phyloP scores from a whole-genome alignment of 1,140 invertebrate species.

The Cephus cinctus region DNA sequence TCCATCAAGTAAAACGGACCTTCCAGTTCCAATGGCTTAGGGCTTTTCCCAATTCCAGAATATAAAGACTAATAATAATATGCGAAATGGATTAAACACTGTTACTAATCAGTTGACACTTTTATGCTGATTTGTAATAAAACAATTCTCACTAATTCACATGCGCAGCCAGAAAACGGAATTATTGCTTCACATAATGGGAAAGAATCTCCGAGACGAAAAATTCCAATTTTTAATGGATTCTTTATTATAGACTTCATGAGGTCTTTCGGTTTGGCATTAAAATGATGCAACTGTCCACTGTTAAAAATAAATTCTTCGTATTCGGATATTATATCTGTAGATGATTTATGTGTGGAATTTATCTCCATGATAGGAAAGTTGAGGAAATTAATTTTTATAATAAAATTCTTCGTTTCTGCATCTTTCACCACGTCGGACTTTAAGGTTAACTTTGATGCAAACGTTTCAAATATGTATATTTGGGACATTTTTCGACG shows the following conservation, averaged over 20 bases:
- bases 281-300: slow-evolving; percentile 9
- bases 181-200: slow-evolving; percentile 12
- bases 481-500: slow-evolving; percentile 1
- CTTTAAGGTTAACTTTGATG: slow-evolving; percentile 1
- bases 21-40: slow-evolving; percentile 11
- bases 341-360: background rate
- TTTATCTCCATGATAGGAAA: slow-evolving; percentile 11
- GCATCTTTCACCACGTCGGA: slow-evolving; percentile 11
- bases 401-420: slow-evolving; percentile 7
- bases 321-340: background rate
- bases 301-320: background rate
- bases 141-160: slow-evolving; percentile 11
- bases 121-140: background rate
- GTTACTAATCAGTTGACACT: background rate
- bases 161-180: slow-evolving; percentile 18
- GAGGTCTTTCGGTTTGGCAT: background rate
- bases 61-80: background rate
- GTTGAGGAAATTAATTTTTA: slow-evolving; percentile 16
- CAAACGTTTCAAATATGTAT: slow-evolving; percentile 2
- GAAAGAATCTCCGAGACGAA: slow-evolving; percentile 11
- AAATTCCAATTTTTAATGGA: slow-evolving; percentile 17
- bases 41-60: background rate
- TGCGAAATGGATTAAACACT: background rate
- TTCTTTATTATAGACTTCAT: slow-evolving; percentile 3
- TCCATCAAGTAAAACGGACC: slow-evolving; percentile 20